phyloP scores from a whole-genome alignment of 2,888 invertebrate species.

The Parnassius glacialis region DNA sequence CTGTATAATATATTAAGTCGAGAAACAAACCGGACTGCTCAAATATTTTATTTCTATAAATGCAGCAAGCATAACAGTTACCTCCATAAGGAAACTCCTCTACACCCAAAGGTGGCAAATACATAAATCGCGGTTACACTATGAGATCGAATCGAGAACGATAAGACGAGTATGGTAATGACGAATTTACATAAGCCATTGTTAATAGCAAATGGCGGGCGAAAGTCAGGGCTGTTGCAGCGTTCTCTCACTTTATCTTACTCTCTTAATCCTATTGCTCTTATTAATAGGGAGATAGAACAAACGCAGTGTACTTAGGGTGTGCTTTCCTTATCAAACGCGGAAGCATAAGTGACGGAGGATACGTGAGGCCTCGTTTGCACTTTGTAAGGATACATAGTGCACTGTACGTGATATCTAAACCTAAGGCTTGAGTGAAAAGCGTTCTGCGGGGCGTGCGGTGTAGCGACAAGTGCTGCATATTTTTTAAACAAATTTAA shows the following conservation, averaged over 20 bases:
- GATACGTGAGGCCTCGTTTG: no score
- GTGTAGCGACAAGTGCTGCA: no score
- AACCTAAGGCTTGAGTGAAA: no score
- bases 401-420: no score
- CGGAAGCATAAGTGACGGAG: conserved; percentile 2
- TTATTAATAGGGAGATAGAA: conserved; percentile 15
- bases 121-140: conserved; percentile 20
- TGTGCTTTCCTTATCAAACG: conserved; percentile 9
- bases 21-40: neutral
- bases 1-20: no score
- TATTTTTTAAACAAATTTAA: no score
- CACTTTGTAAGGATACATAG: neutral
- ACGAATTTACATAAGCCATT: conserved; percentile 45
- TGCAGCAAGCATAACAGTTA: neutral
- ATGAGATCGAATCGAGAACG: conserved; percentile 23
- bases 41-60: neutral
- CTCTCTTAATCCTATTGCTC: conserved; percentile 16
- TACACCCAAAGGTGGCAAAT: conserved; percentile 21
- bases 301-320: conserved; percentile 1
- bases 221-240: conserved; percentile 44
- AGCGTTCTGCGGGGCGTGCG: no score
- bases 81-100: conserved; percentile 5
- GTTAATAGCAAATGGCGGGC: conserved; percentile 39
- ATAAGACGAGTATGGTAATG: conserved; percentile 37
- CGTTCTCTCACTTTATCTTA: conserved; percentile 17